Evolutionary conservation across 2,797 vertebrate genomes (phyloP).

Genomic region (Aldrovandia affinis): DNA sequence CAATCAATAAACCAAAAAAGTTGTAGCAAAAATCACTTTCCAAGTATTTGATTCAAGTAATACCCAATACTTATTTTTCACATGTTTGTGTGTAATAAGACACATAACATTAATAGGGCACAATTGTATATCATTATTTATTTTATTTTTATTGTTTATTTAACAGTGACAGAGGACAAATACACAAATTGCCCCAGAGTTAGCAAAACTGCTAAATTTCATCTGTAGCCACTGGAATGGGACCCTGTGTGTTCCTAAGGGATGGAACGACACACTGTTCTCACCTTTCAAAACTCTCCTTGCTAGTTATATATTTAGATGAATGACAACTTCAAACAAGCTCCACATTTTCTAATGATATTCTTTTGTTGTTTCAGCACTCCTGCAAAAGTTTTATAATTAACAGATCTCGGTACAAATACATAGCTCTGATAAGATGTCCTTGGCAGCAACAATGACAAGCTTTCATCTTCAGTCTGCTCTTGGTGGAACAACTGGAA

Average conservation of each 20-base stretch:
- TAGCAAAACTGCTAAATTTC: too few relatives aligned
- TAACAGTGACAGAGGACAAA: too few relatives aligned
- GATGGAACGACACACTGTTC: not conserved
- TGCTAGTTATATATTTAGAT: not conserved
- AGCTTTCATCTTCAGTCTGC: slow-evolving; percentile 67
- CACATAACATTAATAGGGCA: not conserved
- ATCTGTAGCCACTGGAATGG: too few relatives aligned
- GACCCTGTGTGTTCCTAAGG: not conserved
- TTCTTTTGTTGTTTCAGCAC: slow-evolving; percentile 67
- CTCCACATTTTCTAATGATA: slow-evolving; percentile 40
- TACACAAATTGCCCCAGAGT: too few relatives aligned
- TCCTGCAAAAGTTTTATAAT: slow-evolving; percentile 63
- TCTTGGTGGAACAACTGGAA: slow-evolving; percentile 63
- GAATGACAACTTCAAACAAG: slow-evolving; percentile 47
- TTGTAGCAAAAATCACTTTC: too few relatives aligned
- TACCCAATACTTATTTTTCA: not conserved
- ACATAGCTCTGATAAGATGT: slow-evolving; percentile 69
- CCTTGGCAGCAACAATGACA: slow-evolving; percentile 71
- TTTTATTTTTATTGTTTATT: too few relatives aligned
- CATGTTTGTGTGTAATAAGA: not conserved
- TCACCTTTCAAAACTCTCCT: not conserved
- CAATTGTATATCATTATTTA: not conserved
- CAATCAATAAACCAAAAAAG: not conserved
- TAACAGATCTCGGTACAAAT: slow-evolving; percentile 63
- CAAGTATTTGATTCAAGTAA: not conserved